Evolutionary conservation across 2,888 invertebrate genomes (phyloP), one percentile per base, ranked within the genome.

Genomic region (Hesperia comma): DNA sequence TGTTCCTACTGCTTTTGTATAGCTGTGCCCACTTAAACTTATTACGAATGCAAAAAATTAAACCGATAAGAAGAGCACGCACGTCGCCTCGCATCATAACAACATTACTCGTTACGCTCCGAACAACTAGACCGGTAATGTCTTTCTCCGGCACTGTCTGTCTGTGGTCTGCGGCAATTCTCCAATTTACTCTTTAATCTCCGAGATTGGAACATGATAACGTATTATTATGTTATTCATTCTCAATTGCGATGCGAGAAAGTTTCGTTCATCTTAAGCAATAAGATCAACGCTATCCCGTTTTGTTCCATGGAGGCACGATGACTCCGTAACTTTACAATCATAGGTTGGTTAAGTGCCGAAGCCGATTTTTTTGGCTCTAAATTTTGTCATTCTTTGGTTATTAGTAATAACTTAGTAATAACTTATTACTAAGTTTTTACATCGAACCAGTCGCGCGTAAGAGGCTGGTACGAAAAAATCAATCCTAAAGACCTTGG

Each of bases 81-180:
- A 15, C 6, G 49, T 19, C 49, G 49, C 49, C 19, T 10, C 49
- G 49, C 49, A 49, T 49, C 49, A 49, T 49, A 17, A 19, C 49
- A 49, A 19, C 19, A 49, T 49, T 19, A 49, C 14, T 74, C 82
- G 85, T 85, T 85, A 85, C 84, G 85, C 81, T 63, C 74, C 80
- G 79, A 77, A 74, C 80, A 86, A 84, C 82, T 87, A 75, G 88
- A 86, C 76, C 84, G 79, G 71, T 75, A 63, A 72, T 79, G 12
- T 46, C 79, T 79, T 83, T 80, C 81, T 49, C 49, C 12, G 1
- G 0, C 19, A 10, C 49, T 1, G 37, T 10, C 10, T 5, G 43
- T 17, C 17, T 43, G 43, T 46, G 49, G 19, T 17, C 49, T 49
- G 10, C 80, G 37, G 78, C 77, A 71, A 73, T 73, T 74, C 72